Evolutionary conservation across 2,113 vertebrate species (phyloP).

Genomic region (Phainopepla nitens): DNA sequence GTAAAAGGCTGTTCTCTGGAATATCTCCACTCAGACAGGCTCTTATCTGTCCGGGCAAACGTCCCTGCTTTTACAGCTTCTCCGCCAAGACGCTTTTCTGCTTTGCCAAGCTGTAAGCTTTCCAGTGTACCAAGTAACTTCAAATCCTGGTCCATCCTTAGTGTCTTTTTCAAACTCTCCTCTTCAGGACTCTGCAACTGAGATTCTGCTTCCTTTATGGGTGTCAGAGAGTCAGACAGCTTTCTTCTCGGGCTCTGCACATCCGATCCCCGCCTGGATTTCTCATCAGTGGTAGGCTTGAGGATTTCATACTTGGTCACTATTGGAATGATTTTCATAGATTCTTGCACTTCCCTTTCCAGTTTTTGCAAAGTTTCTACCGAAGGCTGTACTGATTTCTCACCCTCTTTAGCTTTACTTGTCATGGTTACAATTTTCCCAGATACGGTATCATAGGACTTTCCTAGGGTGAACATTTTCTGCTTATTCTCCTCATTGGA

Average conservation of each 20-base stretch:
- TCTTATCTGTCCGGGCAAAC: conserved; percentile 69
- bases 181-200: conserved; percentile 72
- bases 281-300: conserved; percentile 69
- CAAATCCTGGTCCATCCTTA: conserved; percentile 3
- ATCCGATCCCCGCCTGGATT: conserved; percentile 72
- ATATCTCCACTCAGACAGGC: conserved; percentile 73
- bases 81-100: conserved; percentile 14
- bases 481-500: conserved; percentile 76
- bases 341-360: conserved; percentile 52
- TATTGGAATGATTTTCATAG: conserved; percentile 64
- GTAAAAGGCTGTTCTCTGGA: conserved; percentile 74
- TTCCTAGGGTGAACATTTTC: conserved; percentile 82
- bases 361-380: conserved; percentile 51
- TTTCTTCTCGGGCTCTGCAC: conserved; percentile 60
- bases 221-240: conserved; percentile 72
- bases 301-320: conserved; percentile 79
- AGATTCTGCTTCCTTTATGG: conserved; percentile 80
- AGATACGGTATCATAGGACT: conserved; percentile 82
- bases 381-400: conserved; percentile 45
- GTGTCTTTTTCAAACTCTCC: conserved; percentile 44
- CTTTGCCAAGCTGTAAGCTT: background rate
- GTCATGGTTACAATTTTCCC: conserved; percentile 85
- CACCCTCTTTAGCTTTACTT: conserved; percentile 67
- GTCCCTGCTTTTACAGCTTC: conserved; percentile 61
- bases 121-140: conserved; percentile 12